Base-by-base conservation (phyloP, 1,140 invertebrate genomes). In the Drosophila pachea region DNA sequence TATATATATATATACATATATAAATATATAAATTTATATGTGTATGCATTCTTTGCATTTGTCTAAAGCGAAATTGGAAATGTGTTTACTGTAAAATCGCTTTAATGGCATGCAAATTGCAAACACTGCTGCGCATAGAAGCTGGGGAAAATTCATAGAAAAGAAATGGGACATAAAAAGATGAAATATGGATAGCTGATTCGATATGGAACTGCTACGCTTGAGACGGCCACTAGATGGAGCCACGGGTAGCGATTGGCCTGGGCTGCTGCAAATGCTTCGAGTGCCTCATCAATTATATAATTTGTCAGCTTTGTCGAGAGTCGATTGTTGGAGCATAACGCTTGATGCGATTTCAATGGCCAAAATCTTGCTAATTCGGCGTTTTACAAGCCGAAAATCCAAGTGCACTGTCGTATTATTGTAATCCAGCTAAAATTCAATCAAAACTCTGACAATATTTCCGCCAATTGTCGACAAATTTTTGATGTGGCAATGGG, bases 381-480 rank as follows among this genome's bases (percentile, higher is more conserved):
- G 38, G 40, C 35, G 42, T 58, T 65, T 65, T 53, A 66, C 54
- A 70, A 59, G 53, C 38, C 42, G 59, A 56, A 55, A 32, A 35
- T 22, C 60, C 50, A 32, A 65, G 55, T 55, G 58, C 59, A 56
- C 66, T 83, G 55, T 45, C 61, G 35, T 68, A 75, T 73, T 78
- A 75, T 76, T 72, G 62, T 84, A 82, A 78, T 75, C 72, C 58
- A 75, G 59, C 82, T 83, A 35, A 69, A 73, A 54, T 75, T 66
- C 72, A 75, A 74, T 82, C 56, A 68, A 83, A 83, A 78, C 67
- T 83, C 60, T 81, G 50, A 45, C 45, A 50, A 47, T 65, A 35
- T 38, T 36, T 6, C 43, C 29, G 6, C 32, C 49, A 49, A 61
- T 50, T 35, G 35, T 8, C 36, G 52, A 29, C 9, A 22, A 22